A percentile compares a stretch with the other conserved stretches of the same genome.
Evolutionary conservation across 2,888 invertebrate genomes (phyloP).

Genomic region (Siphlonurus alternatus): DNA sequence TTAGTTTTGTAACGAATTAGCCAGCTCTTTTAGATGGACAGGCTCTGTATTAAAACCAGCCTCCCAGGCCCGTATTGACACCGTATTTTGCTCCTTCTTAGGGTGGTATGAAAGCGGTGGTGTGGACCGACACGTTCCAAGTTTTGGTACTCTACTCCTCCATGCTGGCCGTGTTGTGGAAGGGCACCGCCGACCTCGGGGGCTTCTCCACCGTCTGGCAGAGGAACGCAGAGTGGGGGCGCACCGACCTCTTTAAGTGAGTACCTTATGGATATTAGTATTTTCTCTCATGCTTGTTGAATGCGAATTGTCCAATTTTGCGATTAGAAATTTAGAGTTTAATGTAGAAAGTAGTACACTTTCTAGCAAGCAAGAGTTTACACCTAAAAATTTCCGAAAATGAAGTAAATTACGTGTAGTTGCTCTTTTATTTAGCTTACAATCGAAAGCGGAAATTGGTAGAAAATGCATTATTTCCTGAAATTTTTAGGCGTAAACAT

Average conservation of each 20-base stretch:
- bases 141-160: constrained; percentile 23
- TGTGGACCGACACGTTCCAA: constrained; percentile 28
- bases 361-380: neutral
- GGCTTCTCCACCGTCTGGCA: constrained; percentile 22
- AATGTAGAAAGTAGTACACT: neutral
- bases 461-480: too few relatives aligned
- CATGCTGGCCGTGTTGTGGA: constrained; percentile 23
- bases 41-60: too few relatives aligned
- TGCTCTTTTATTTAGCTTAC: too few relatives aligned
- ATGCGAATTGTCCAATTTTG: too few relatives aligned
- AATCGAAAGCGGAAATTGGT: too few relatives aligned
- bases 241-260: constrained; percentile 20
- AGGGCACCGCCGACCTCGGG: constrained; percentile 24
- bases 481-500: too few relatives aligned
- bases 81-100: too few relatives aligned
- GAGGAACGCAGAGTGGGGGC: constrained; percentile 16
- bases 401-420: neutral
- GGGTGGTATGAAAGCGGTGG: constrained; percentile 27
- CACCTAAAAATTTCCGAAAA: too few relatives aligned
- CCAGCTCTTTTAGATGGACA: too few relatives aligned
- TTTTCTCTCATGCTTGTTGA: neutral
- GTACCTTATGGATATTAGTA: neutral
- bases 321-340: neutral
- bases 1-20: too few relatives aligned
- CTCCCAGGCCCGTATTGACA: too few relatives aligned